Evolutionary conservation across 2,797 vertebrate species (phyloP), one percentile per base, ranked within the genome.

Genomic region (Eupleurogrammus muticus): DNA sequence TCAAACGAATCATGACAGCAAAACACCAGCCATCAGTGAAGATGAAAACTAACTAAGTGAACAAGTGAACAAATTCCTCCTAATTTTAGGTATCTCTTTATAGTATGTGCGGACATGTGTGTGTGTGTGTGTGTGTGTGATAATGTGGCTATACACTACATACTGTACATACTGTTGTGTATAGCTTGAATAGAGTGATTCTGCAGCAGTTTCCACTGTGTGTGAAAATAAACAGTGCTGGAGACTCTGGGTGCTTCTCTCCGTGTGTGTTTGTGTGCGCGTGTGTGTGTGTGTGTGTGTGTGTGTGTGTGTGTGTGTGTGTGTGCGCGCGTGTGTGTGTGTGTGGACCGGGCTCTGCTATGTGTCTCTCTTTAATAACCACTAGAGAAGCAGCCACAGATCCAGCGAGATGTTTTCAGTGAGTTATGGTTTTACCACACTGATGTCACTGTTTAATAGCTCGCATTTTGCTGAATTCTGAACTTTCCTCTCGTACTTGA

Each of bases 371-470:
- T 86, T 84, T 82, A 83, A 73, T 68, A 75, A 88, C 81, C 83
- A 82, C 75, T 49, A 85, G 87, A 86, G 81, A 84, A 80, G 80
- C 77, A 74, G 24, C 71, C 73, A 9, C 66, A 84, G 71, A 80
- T 81, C 77, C 75, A 84, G 81, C 54, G 0, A 79, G 79, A 86
- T 85, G 79, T 84, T 89, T 90, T 78, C 52, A 87, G 64, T 52
- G 64, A 82, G 77, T 89, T 88, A 83, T 89, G 73, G 68, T 72
- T 80, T 77, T 71, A 85, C 89, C 84, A 65, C 73, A 80, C 81
- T 90, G 86, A 91, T 91, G 88, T 91, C 92, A 89, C 71, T 19
- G 42, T 85, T 87, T 87, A 93, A 92, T 82, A 81, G 57, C 82
- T 63, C 21, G 34, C 28, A 35, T 85, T 83, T 76, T 77, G 79